Evolutionary conservation across 2,797 vertebrate genomes (phyloP), one percentile per base, ranked within the genome.

Genomic region (Allenopithecus nigroviridis): DNA sequence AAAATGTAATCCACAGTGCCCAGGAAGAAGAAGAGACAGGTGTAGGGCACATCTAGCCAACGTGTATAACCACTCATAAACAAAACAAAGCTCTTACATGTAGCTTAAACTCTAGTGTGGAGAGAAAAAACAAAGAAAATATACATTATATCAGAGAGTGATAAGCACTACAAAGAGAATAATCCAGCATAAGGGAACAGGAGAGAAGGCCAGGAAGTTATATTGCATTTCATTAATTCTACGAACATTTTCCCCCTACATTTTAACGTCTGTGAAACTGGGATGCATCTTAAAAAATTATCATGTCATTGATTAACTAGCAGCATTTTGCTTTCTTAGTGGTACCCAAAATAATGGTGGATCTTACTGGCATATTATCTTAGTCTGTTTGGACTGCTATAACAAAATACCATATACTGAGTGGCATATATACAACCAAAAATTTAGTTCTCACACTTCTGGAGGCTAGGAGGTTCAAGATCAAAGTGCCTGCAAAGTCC

Each of bases 211-310:
- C 12, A 55, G 9, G 24, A 70, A 70, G 46, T 84, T 55, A 3
- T 24, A 46, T 4, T 79, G 17, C 41, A 70, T 59, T 84, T 87
- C 39, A n/a, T 50, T 8, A 14, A 83, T 46, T 94, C 78, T 91
- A 81, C 85, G 21, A 90, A 78, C 26, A 14, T 61, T 74, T 59
- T 43, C 12, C 46, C 50, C 17, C 48, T 59, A 83, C 33, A 91
- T 89, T 89, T 81, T 81, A 92, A 76, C 14, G 55, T 61, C 57
- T 81, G 24, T 89, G 22, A 95, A 94, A 89, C 92, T 26, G 85
- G 36, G 41, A 76, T 39, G 14, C 13, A 92, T 55, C 64, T 89
- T 85, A 76, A 10, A 89, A 92, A 89, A 91, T 8, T 88, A 57
- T 46, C 36, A 61, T 70, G 41, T 46, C 43, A 13, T 81, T 70